Conservation (phyloP, 2,113 vertebrate species). For the Myiopsitta monachus region DNA sequence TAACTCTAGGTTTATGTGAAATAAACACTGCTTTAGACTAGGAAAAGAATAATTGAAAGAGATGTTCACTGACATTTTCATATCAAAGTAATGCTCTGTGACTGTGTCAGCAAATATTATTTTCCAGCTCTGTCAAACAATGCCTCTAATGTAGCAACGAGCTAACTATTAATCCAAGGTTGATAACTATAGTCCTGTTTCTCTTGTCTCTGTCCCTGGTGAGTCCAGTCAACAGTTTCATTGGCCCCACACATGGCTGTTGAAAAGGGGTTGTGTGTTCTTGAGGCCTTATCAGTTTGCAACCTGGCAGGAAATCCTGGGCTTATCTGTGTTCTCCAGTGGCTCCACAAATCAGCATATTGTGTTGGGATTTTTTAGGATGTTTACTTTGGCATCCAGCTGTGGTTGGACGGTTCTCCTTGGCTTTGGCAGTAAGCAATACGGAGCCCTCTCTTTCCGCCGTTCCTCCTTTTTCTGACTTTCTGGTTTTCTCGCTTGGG, state of each 20-base stretch:
- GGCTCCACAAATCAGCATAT: neutral
- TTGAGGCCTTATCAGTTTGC: neutral
- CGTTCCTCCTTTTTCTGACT: neutral
- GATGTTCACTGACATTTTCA: conserved; percentile 61
- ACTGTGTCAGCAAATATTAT: conserved; percentile 35
- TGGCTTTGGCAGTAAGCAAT: neutral
- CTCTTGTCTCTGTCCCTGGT: neutral
- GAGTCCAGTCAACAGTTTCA: neutral
- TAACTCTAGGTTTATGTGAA: neutral
- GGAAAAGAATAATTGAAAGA: conserved; percentile 44
- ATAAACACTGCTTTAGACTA: neutral
- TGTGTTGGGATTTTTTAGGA: neutral
- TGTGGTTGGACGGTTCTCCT: neutral
- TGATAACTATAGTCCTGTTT: conserved; percentile 2
- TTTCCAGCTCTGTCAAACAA: conserved; percentile 48
- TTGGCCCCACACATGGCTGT: neutral
- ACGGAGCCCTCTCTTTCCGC: neutral
- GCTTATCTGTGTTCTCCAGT: conserved; percentile 34
- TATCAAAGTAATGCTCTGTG: conserved; percentile 59
- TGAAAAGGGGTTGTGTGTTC: neutral
- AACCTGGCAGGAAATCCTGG: neutral
- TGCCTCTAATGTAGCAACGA: conserved; percentile 21
- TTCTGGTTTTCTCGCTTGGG: neutral
- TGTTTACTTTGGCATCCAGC: neutral
- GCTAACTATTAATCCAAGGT: conserved; percentile 26